phyloP scores from a whole-genome alignment of 2,113 vertebrate species.

The Rhynchomys soricoides region DNA sequence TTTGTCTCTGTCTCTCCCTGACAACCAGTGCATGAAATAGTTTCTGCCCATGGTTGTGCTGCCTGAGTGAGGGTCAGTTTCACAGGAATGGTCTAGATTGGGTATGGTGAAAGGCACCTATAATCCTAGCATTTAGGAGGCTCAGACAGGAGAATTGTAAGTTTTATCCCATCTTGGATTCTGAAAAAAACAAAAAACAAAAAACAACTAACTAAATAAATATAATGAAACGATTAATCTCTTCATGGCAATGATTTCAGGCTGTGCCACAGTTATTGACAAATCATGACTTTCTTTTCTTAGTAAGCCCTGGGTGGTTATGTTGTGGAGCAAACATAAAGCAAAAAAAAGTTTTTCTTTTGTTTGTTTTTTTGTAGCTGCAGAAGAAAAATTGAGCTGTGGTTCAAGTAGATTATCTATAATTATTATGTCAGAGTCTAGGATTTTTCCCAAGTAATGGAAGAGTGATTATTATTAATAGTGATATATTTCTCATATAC shows the following conservation, averaged over 20 bases:
- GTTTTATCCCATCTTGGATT: background rate
- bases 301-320: background rate
- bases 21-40: background rate
- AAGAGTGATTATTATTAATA: background rate
- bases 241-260: background rate
- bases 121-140: background rate
- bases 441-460: background rate
- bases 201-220: background rate
- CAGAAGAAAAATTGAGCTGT: background rate
- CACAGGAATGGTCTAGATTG: background rate
- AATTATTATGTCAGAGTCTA: background rate
- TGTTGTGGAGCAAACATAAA: background rate
- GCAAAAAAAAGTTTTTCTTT: background rate
- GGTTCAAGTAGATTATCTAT: background rate
- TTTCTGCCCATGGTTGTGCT: background rate
- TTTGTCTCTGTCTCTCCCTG: background rate
- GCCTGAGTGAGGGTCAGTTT: background rate
- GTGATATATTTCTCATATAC: background rate
- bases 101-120: background rate
- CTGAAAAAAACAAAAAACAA: background rate
- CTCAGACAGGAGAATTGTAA: background rate
- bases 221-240: background rate
- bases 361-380: background rate
- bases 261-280: background rate
- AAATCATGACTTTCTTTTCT: background rate